These are phyloP conservation scores for Conus canariensis DNA, from an alignment of 2,888 invertebrate genomes.

Conservation along the genomic window DNA sequence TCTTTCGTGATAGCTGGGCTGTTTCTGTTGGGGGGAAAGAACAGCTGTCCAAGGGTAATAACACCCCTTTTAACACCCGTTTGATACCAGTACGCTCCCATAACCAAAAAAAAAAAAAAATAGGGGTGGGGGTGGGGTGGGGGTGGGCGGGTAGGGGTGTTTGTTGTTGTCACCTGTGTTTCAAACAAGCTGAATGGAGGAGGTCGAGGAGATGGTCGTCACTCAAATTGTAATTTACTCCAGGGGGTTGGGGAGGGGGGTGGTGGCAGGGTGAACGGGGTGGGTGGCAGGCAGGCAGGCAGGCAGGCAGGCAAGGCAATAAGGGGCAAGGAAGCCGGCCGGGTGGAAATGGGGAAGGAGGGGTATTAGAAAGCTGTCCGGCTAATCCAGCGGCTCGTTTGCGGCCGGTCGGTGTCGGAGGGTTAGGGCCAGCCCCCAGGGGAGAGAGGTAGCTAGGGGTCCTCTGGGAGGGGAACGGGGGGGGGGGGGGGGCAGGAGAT, in stretches of 20 bases:
- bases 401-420: constrained; percentile 24
- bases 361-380: constrained; percentile 38
- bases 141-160: background rate
- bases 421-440: background rate
- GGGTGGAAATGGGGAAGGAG: constrained; percentile 40
- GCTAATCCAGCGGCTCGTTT: constrained; percentile 27
- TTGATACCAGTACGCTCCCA: background rate
- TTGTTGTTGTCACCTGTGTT: background rate
- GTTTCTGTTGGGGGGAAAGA: too few species aligned
- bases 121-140: background rate
- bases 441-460: too few species aligned
- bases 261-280: too few species aligned
- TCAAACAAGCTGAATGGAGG: background rate
- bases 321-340: constrained; percentile 30
- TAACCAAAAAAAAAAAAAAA: background rate
- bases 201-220: constrained; percentile 18
- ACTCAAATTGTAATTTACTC: constrained; percentile 41
- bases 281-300: too few species aligned
- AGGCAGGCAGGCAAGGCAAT: constrained; percentile 22
- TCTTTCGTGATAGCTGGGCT: too few species aligned
- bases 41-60: too few species aligned
- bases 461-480: too few species aligned
- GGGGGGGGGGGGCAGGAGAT: too few species aligned
- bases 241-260: background rate
- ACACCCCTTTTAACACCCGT: too few species aligned